A percentile compares a stretch with the other conserved stretches of the same genome.
Evolutionary conservation across 1,140 invertebrate genomes (phyloP).

Genomic region (Campoletis sonorensis): DNA sequence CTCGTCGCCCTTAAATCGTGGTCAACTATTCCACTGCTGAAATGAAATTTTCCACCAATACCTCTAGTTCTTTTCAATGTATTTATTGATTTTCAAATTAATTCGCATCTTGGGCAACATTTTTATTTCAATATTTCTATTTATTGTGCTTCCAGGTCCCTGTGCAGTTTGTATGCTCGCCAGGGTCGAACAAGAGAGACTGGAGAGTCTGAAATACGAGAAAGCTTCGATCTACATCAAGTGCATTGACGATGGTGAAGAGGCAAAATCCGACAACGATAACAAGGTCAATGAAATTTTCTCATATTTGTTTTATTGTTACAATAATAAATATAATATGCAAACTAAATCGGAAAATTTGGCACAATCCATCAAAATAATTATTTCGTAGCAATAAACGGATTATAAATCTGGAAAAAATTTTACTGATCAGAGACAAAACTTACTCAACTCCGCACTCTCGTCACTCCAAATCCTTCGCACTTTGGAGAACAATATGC

Average conservation of each 20-base stretch:
- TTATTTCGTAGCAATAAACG: neutral
- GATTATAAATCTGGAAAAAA: neutral
- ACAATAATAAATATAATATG: too few species aligned
- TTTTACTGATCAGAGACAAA: neutral
- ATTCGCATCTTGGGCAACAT: neutral
- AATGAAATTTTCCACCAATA: neutral
- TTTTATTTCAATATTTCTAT: conserved; percentile 12
- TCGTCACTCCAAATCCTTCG: neutral
- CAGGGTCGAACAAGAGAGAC: conserved; percentile 68
- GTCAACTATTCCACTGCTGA: too few species aligned
- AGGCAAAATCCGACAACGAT: conserved; percentile 63
- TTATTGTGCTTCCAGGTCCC: conserved; percentile 62
- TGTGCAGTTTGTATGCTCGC: conserved; percentile 68
- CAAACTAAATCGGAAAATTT: conserved; percentile 1
- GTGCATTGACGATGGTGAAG: conserved; percentile 71
- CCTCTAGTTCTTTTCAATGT: neutral
- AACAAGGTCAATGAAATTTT: conserved; percentile 61
- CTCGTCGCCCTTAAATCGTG: too few species aligned
- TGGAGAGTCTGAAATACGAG: conserved; percentile 73
- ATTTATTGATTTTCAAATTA: neutral
- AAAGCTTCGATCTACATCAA: conserved; percentile 72
- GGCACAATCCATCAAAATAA: neutral
- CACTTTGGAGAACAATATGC: conserved; percentile 41
- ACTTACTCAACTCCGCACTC: conserved; percentile 55
- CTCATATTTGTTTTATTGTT: too few species aligned